Percentiles rank a stretch among this genome's conserved stretches.
Conservation (phyloP, 1,140 invertebrate genomes). For the Dryas iulia region DNA sequence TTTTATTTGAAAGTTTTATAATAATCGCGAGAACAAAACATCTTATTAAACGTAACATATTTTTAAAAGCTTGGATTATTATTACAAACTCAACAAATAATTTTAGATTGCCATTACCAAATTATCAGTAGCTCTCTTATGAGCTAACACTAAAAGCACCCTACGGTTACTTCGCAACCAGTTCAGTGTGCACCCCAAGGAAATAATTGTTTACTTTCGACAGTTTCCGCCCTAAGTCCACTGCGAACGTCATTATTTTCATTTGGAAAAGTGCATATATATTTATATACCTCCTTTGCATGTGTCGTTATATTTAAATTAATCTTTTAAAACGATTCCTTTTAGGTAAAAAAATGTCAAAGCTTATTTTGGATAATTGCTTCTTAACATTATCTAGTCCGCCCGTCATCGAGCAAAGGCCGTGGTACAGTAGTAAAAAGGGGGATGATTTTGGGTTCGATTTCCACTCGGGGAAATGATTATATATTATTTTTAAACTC, state of each 20-base stretch:
- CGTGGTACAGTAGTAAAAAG: too few species aligned
- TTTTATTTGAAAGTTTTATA: too few species aligned
- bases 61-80: neutral
- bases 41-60: too few species aligned
- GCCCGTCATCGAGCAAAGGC: too few species aligned
- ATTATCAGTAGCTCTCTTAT: conserved; percentile 41
- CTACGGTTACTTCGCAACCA: conserved; percentile 57
- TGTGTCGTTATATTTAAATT: neutral
- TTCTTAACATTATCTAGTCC: too few species aligned
- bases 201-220: conserved; percentile 79
- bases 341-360: too few species aligned
- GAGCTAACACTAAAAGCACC: conserved; percentile 31
- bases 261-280: conserved; percentile 13
- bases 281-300: neutral
- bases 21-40: too few species aligned
- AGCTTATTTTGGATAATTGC: too few species aligned
- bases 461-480: too few species aligned
- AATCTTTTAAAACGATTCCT: neutral
- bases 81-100: neutral
- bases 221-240: conserved; percentile 56
- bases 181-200: conserved; percentile 45
- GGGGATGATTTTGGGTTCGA: too few species aligned
- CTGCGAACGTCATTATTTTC: conserved; percentile 16
- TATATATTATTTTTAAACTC: too few species aligned
- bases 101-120: neutral